Percentiles rank a stretch among this genome's conserved stretches.
Conservation (phyloP, 2,888 invertebrate species). For the Tridacna gigas region DNA sequence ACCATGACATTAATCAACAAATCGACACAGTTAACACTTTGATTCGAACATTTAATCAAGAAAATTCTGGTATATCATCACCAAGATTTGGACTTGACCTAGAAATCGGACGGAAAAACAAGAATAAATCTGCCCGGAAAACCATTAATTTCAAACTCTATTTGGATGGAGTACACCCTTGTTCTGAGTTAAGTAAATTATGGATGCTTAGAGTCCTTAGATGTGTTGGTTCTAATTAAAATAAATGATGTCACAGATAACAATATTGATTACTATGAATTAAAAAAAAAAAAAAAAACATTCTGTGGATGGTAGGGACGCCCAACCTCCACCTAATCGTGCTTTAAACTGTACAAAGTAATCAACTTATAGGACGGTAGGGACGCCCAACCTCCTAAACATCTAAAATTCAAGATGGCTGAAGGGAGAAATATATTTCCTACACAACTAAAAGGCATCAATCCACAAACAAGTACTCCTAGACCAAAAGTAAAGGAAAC, state of each 20-base stretch:
- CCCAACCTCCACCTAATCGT: neutral
- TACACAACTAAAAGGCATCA: no score
- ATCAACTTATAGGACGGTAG: no score
- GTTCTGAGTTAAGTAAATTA: neutral
- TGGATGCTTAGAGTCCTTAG: neutral
- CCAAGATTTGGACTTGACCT: neutral
- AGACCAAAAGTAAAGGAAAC: neutral
- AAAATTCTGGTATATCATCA: neutral
- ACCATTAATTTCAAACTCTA: neutral
- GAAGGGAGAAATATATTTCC: no score
- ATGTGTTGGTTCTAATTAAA: no score
- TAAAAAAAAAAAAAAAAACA: neutral
- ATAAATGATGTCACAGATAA: no score
- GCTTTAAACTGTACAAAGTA: no score
- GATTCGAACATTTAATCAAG: neutral
- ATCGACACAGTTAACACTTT: neutral
- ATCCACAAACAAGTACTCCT: no score
- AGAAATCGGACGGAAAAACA: neutral
- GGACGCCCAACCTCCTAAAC: no score
- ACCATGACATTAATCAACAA: neutral
- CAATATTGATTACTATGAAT: no score
- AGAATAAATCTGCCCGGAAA: neutral
- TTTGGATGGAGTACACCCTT: neutral
- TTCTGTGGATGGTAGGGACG: constrained; percentile 3
- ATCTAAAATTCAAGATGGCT: no score